Conservation (phyloP, 2,888 invertebrate species). For the Liposcelis brunnea region DNA sequence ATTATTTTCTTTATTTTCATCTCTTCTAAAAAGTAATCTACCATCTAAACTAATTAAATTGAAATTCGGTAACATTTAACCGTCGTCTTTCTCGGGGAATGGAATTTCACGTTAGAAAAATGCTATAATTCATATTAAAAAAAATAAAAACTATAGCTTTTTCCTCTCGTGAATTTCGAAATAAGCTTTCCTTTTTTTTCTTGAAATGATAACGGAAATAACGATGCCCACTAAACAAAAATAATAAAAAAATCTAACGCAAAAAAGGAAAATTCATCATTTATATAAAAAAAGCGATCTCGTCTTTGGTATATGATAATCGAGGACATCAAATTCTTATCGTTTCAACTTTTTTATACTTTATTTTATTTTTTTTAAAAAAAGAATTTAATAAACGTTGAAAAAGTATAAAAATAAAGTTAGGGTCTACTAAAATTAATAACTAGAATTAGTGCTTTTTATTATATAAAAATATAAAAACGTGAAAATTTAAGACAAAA, state of each 20-base stretch:
- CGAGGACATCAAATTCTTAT: neutral
- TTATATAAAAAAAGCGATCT: neutral
- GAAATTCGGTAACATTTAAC: constrained; percentile 1
- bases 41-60: neutral
- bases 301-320: neutral
- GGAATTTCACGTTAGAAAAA: neutral
- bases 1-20: no score
- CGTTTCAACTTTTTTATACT: constrained; percentile 1
- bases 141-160: no score
- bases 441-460: neutral
- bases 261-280: neutral
- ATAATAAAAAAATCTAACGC: neutral
- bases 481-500: constrained; percentile 7
- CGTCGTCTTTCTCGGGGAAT: neutral
- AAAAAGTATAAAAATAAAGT: constrained; percentile 9
- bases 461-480: constrained; percentile 8
- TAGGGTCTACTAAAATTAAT: constrained; percentile 6
- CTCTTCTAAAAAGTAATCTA: neutral
- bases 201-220: no score
- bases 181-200: constrained; percentile 1
- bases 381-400: neutral
- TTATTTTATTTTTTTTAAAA: neutral
- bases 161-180: neutral
- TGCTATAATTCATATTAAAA: no score
- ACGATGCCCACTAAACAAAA: neutral